phyloP scores from a whole-genome alignment of 1,140 invertebrate genomes.

The Dendrolimus punctatus region DNA sequence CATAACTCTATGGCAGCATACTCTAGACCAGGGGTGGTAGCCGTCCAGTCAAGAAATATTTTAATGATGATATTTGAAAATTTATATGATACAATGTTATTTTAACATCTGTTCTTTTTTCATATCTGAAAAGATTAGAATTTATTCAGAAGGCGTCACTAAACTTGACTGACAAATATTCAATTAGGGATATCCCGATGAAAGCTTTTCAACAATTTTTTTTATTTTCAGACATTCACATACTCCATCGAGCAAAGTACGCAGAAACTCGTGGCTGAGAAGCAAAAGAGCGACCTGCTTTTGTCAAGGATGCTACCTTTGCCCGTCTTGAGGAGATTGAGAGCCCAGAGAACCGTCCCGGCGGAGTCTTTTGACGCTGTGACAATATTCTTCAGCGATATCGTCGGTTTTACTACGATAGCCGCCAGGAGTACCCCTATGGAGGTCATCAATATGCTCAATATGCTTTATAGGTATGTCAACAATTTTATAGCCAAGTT shows the following conservation, averaged over 20 bases:
- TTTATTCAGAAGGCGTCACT: too few species aligned
- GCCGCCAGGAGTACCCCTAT: conserved; percentile 82
- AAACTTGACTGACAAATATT: too few species aligned
- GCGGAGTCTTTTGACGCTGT: conserved; percentile 78
- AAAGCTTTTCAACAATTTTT: neutral
- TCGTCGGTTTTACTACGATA: conserved; percentile 78
- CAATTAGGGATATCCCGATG: too few species aligned
- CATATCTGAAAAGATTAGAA: too few species aligned
- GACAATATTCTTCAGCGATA: conserved; percentile 88
- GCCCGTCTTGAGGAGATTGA: conserved; percentile 76
- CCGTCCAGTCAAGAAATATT: too few species aligned
- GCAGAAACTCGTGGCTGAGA: conserved; percentile 81
- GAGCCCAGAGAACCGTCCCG: conserved; percentile 77
- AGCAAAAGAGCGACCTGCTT: conserved; percentile 57
- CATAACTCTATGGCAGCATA: too few species aligned
- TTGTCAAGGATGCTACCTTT: conserved; percentile 82
- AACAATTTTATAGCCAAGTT: too few species aligned
- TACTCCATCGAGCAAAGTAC: conserved; percentile 81
- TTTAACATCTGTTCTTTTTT: too few species aligned
- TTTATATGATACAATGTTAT: too few species aligned
- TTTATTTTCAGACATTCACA: conserved; percentile 77
- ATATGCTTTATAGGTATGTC: conserved; percentile 54
- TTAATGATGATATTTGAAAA: too few species aligned
- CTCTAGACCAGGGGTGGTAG: too few species aligned
- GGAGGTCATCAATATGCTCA: conserved; percentile 74